Conservation (phyloP, 2,797 vertebrate genomes). For the Sebastes minor region DNA sequence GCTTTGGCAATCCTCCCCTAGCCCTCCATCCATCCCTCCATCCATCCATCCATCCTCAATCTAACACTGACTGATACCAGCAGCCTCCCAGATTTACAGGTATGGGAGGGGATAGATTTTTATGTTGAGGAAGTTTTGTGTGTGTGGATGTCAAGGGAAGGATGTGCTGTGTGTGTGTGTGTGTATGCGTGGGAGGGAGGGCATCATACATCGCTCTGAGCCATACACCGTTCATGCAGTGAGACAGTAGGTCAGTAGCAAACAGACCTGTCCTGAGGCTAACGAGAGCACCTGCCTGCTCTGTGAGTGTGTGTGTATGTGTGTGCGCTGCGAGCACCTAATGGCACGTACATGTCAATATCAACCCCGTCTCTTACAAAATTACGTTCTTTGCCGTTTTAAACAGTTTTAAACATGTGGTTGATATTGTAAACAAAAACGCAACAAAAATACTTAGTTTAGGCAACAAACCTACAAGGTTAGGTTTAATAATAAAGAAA, state of each 20-base stretch:
- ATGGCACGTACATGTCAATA: conserved; percentile 4
- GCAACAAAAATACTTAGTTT: too few species aligned
- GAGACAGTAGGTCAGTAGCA: conserved; percentile 57
- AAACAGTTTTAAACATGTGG: too few species aligned
- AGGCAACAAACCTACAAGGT: too few species aligned
- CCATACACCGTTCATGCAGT: conserved; percentile 41
- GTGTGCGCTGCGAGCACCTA: conserved; percentile 18
- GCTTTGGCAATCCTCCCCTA: conserved; percentile 43
- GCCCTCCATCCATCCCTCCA: neutral
- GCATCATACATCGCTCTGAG: conserved; percentile 51
- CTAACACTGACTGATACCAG: conserved; percentile 72
- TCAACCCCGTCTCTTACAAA: too few species aligned
- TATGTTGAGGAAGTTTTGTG: neutral
- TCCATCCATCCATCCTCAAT: conserved; percentile 6
- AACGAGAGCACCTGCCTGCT: conserved; percentile 57
- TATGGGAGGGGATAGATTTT: conserved; percentile 23
- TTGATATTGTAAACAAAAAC: too few species aligned
- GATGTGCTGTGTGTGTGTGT: neutral
- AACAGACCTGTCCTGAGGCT: conserved; percentile 64
- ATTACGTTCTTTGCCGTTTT: too few species aligned
- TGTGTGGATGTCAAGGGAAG: conserved; percentile 12
- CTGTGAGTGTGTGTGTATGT: neutral
- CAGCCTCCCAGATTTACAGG: conserved; percentile 59
- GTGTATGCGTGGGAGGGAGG: conserved; percentile 37
- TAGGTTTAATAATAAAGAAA: too few species aligned